These are phyloP conservation scores for Corydoras sp. DNA, from an alignment of 2,113 vertebrate genomes.

Conservation along the genomic window DNA sequence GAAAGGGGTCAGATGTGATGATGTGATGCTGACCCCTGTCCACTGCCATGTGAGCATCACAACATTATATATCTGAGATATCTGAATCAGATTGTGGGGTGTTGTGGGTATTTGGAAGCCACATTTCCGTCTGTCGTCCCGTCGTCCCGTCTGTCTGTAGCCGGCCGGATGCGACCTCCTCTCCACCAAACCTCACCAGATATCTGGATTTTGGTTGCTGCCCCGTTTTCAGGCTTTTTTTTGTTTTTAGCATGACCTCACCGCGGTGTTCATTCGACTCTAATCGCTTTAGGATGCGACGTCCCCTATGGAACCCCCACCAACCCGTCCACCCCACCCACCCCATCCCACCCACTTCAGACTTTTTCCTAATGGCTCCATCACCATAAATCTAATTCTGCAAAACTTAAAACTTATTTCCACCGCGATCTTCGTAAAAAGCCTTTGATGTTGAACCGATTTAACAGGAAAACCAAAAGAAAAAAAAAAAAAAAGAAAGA, in stretches of 20 bases:
- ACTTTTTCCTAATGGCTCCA: slow-evolving; percentile 62
- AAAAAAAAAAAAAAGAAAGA: slow-evolving; percentile 68
- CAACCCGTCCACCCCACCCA: not conserved
- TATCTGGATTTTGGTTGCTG: slow-evolving; percentile 1
- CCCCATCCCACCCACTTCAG: slow-evolving; percentile 58
- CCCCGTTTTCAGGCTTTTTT: slow-evolving; percentile 23
- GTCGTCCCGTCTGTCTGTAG: too few relatives aligned
- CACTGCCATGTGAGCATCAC: too few relatives aligned
- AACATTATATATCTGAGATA: too few relatives aligned
- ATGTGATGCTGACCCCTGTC: too few relatives aligned
- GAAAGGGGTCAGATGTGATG: too few relatives aligned
- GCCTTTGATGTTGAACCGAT: slow-evolving; percentile 66
- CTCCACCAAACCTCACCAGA: slow-evolving; percentile 1
- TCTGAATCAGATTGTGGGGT: too few relatives aligned
- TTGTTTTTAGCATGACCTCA: slow-evolving; percentile 58
- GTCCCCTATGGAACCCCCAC: slow-evolving; percentile 37
- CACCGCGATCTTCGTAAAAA: slow-evolving; percentile 53
- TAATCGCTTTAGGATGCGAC: slow-evolving; percentile 71
- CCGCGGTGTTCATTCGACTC: slow-evolving; percentile 55
- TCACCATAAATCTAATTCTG: slow-evolving; percentile 44
- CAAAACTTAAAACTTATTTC: slow-evolving; percentile 64
- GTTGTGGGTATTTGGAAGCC: too few relatives aligned
- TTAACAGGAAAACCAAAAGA: slow-evolving; percentile 57
- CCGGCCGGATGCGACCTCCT: slow-evolving; percentile 5
- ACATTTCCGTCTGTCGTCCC: too few relatives aligned